phyloP scores from a whole-genome alignment of 2,797 vertebrate genomes.

The Lithobates sylvaticus region DNA sequence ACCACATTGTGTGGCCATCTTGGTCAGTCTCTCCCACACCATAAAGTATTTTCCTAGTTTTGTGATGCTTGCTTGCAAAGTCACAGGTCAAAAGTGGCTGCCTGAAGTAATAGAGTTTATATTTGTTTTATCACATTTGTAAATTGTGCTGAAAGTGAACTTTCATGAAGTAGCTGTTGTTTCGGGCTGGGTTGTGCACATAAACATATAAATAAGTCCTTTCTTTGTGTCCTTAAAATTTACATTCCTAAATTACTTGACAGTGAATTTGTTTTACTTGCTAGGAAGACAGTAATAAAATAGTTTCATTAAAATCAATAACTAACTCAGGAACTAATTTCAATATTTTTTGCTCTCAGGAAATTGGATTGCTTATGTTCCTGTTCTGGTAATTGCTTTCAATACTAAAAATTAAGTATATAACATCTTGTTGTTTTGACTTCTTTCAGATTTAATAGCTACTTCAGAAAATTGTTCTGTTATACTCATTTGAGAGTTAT shows the following conservation, averaged over 20 bases:
- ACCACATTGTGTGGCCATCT: no score
- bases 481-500: background rate
- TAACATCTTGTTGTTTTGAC: background rate
- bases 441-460: background rate
- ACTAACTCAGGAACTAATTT: conserved; percentile 17
- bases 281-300: background rate
- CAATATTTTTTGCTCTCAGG: conserved; percentile 34
- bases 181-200: background rate
- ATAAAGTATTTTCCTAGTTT: no score
- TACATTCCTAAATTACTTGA: conserved; percentile 1
- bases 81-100: no score
- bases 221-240: conserved; percentile 1
- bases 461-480: background rate
- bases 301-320: conserved; percentile 35
- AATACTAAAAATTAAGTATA: background rate
- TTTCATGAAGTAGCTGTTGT: background rate
- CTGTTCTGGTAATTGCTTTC: conserved; percentile 11
- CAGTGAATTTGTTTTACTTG: conserved; percentile 16
- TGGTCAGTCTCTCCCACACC: no score
- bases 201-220: background rate
- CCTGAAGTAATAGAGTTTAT: background rate
- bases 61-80: no score
- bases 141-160: background rate
- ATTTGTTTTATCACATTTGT: background rate
- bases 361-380: conserved; percentile 23